phyloP scores from a whole-genome alignment of 2,113 vertebrate genomes.

The Dermatemys mawii region DNA sequence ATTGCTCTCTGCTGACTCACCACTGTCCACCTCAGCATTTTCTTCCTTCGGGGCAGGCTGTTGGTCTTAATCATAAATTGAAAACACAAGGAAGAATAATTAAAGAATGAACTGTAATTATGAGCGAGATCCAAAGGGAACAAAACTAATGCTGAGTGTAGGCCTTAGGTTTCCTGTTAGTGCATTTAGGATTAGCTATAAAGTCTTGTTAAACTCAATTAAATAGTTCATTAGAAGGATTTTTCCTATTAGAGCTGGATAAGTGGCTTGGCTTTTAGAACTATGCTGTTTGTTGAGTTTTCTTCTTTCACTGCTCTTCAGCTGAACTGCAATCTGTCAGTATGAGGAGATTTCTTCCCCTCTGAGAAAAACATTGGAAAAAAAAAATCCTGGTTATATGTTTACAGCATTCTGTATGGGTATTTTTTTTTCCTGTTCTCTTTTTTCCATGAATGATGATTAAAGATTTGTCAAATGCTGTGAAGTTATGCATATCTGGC shows the following conservation, averaged over 20 bases:
- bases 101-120: slow-evolving; percentile 79
- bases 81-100: slow-evolving; percentile 79
- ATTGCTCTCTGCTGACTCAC: slow-evolving; percentile 46
- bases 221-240: slow-evolving; percentile 68
- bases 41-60: slow-evolving; percentile 59
- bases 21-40: slow-evolving; percentile 70
- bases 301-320: not conserved
- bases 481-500: not conserved
- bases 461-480: not conserved
- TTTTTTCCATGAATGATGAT: not conserved
- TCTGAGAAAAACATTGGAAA: not conserved
- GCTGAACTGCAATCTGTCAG: not conserved
- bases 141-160: slow-evolving; percentile 59
- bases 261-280: slow-evolving; percentile 57
- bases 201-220: slow-evolving; percentile 73
- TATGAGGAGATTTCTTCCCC: not conserved
- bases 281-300: not conserved
- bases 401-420: not conserved
- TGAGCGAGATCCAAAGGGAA: slow-evolving; percentile 75
- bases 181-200: slow-evolving; percentile 74
- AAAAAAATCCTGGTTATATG: not conserved
- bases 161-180: slow-evolving; percentile 67
- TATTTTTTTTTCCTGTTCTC: not conserved
- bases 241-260: slow-evolving; percentile 58
- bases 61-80: slow-evolving; percentile 78